These are phyloP conservation scores for Aviceda subcristata DNA, from an alignment of 2,113 vertebrate genomes.

Conservation along the genomic window DNA sequence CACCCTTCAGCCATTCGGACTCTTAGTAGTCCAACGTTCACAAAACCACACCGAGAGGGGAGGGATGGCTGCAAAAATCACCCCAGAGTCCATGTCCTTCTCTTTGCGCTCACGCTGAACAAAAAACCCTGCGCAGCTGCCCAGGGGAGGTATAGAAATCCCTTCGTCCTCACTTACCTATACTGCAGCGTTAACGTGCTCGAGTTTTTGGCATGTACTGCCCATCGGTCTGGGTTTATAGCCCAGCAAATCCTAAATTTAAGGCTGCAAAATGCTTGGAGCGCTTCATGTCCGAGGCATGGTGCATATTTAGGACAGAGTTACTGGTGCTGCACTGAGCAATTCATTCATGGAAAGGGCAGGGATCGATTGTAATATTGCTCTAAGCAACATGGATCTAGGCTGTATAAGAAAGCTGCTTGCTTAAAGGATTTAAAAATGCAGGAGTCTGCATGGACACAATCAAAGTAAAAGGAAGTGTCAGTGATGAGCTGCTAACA, in stretches of 20 bases:
- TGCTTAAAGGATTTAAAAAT: not conserved
- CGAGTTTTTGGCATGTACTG: not conserved
- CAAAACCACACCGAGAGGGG: not conserved
- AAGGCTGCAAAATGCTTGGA: not conserved
- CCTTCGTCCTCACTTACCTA: not conserved
- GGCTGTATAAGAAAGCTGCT: not conserved
- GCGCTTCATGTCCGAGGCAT: not conserved
- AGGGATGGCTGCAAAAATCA: not conserved
- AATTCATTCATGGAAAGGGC: not conserved
- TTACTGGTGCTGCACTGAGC: not conserved
- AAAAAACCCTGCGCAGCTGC: not conserved
- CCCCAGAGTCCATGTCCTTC: accelerated
- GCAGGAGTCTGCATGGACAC: not conserved
- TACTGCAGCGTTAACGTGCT: not conserved
- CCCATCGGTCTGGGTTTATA: not conserved
- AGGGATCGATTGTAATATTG: not conserved
- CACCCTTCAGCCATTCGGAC: not conserved
- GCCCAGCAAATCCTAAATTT: not conserved
- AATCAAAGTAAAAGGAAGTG: not conserved
- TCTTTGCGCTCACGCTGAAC: not conserved
- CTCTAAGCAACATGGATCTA: not conserved
- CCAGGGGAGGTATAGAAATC: not conserved
- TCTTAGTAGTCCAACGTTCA: not conserved
- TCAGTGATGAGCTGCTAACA: not conserved
- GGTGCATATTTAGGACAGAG: not conserved